Base-by-base conservation (phyloP, 2,113 vertebrate genomes). In the Chloropsis hardwickii region DNA sequence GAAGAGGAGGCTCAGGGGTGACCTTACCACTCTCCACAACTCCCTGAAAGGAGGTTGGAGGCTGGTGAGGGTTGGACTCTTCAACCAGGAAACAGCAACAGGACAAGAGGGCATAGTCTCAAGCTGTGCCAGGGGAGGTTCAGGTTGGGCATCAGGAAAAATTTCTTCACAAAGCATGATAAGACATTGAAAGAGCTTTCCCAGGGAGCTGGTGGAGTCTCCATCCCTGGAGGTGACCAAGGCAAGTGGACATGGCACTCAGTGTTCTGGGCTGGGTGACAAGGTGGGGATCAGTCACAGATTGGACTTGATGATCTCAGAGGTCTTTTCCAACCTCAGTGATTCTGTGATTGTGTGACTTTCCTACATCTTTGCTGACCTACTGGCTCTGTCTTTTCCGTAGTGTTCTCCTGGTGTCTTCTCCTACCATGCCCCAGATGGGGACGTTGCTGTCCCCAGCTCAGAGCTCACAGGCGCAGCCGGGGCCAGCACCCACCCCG, bases 351-450 rank as follows among this genome's bases (percentile, higher is more conserved):
- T 54, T 37, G 22, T 70, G 48, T 64, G 40, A 42, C 12, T 18
- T 12, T 39, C 28, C 16, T 65, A 10, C 6, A 2, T 20, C 7
- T 74, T 16, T 74, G n/a, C 79, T 96, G 42, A 97, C 25, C 51
- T 40, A 0, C 42, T 74, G 72, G 29, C 48, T 81, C n/a, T 37
- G 11, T 60, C 47, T 89, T 61, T 92, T 27, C 71, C 0, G 0
- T 64, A 99, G 99, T 14, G 99, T 99, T 86, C 99, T 99, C n/a
- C 97, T 99, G 76, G 98, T 99, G 11, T 99, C 99, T 6, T 98
- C 99, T 45, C 99, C 99, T 4, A 97, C 99, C 25, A 98, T 99
- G 98, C 98, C 99, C 2, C 99, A 99, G 96, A 98, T 99, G 20
- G 99, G 99, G 81, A 98, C 99, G 0, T 94, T 99, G 96, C 98